Evolutionary conservation across 2,113 vertebrate species (phyloP).

Genomic region (Anarhynchus alexandrinus): DNA sequence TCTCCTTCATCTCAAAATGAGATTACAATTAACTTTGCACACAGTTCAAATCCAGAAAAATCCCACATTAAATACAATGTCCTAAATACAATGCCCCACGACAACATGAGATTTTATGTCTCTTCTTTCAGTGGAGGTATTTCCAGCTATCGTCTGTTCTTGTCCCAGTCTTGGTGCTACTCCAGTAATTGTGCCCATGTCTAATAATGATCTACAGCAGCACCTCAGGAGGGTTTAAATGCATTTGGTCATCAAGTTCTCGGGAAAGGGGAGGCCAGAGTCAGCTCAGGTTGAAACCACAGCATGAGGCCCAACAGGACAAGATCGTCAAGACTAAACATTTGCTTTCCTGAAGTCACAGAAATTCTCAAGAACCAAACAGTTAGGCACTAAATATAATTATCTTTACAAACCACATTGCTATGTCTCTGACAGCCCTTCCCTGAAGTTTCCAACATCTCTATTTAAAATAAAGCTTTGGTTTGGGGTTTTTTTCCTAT

Average conservation of each 20-base stretch:
- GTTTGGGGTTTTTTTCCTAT: neutral
- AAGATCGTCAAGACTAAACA: conserved; percentile 51
- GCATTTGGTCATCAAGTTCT: conserved; percentile 27
- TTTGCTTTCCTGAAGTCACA: conserved; percentile 67
- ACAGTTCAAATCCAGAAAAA: neutral
- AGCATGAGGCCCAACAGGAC: neutral
- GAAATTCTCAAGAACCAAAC: conserved; percentile 54
- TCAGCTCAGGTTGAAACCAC: conserved; percentile 40
- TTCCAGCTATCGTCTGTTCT: neutral
- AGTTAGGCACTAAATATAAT: conserved; percentile 74
- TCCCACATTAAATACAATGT: neutral
- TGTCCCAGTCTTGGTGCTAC: neutral
- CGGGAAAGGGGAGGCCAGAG: neutral
- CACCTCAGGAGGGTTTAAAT: conserved; percentile 11
- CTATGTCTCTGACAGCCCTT: conserved; percentile 66
- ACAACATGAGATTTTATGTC: neutral
- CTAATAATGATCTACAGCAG: neutral
- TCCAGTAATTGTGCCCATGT: neutral
- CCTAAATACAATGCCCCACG: neutral
- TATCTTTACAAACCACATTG: conserved; percentile 71
- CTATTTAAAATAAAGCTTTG: conserved; percentile 42
- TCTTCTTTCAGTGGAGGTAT: neutral
- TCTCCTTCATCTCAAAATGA: neutral
- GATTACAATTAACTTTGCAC: neutral
- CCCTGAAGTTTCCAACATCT: conserved; percentile 59